Percentiles rank a stretch among this genome's conserved stretches.
These are phyloP conservation scores for Calameuta pallipes DNA, from an alignment of 2,888 invertebrate species.

Conservation along the genomic window DNA sequence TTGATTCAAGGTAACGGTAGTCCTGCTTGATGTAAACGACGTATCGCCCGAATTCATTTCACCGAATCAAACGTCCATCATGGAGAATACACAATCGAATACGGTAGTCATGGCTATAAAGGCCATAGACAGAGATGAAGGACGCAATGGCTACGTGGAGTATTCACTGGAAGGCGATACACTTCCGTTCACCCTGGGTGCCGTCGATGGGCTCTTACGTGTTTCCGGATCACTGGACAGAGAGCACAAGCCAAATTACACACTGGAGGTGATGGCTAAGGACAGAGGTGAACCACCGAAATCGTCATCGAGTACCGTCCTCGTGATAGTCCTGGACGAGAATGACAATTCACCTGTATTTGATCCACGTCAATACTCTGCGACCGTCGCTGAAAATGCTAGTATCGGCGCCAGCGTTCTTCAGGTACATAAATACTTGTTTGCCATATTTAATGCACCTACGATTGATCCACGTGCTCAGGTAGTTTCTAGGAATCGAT, in stretches of 20 bases:
- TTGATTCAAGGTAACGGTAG: constrained; percentile 81
- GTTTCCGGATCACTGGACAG: constrained; percentile 90
- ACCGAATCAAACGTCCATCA: constrained; percentile 80
- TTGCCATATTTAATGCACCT: not conserved
- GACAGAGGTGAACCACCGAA: constrained; percentile 89
- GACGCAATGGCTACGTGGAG: constrained; percentile 90
- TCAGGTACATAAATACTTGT: constrained; percentile 70
- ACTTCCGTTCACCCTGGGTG: constrained; percentile 82
- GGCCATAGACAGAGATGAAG: constrained; percentile 90
- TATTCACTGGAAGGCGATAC: constrained; percentile 77
- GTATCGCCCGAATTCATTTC: constrained; percentile 89
- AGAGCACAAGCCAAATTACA: constrained; percentile 81
- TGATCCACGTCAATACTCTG: constrained; percentile 89
- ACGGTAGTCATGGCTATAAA: constrained; percentile 91
- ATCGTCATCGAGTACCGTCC: constrained; percentile 76
- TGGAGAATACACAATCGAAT: constrained; percentile 87
- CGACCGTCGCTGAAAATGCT: constrained; percentile 92
- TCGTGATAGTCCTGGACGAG: constrained; percentile 84
- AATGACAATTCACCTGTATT: constrained; percentile 92
- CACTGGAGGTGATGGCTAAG: constrained; percentile 82
- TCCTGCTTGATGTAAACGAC: constrained; percentile 91
- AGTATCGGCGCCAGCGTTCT: constrained; percentile 91
- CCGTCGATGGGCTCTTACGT: constrained; percentile 87
- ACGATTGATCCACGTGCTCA: not conserved
- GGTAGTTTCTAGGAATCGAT: not conserved